phyloP scores from a whole-genome alignment of 2,113 vertebrate genomes.

The Zootoca vivipara region DNA sequence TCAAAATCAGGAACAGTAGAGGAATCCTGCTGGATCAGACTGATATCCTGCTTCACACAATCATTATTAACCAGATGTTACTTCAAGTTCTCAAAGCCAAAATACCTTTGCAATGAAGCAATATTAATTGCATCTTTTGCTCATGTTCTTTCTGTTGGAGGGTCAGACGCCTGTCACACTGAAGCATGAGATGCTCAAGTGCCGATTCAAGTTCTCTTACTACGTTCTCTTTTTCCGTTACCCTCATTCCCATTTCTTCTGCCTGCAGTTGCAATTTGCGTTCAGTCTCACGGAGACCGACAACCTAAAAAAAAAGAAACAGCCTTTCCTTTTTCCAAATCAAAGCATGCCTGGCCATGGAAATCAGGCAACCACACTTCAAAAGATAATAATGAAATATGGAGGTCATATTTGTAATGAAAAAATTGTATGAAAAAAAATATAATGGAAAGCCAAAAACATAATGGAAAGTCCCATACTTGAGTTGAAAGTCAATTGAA shows the following conservation, averaged over 20 bases:
- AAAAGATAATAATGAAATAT: background rate
- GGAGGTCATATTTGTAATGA: too few relatives aligned
- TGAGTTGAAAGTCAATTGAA: constrained; percentile 5
- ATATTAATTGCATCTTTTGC: constrained; percentile 81
- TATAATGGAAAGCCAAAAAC: background rate
- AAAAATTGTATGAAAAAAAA: background rate
- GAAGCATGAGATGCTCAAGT: constrained; percentile 79
- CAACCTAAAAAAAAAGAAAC: constrained; percentile 77
- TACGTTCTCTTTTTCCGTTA: constrained; percentile 72
- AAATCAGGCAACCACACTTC: background rate
- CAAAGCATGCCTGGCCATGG: background rate
- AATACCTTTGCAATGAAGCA: constrained; percentile 83
- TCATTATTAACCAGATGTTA: background rate
- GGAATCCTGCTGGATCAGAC: background rate
- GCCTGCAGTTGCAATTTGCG: constrained; percentile 76
- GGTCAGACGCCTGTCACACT: constrained; percentile 82
- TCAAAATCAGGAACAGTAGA: background rate
- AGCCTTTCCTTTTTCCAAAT: constrained; percentile 20
- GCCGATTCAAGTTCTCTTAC: constrained; percentile 79
- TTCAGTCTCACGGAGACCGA: constrained; percentile 82
- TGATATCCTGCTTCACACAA: background rate
- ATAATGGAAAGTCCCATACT: background rate
- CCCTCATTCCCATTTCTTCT: constrained; percentile 83
- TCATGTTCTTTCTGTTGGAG: constrained; percentile 86
- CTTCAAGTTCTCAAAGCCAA: background rate